Evolutionary conservation across 2,888 invertebrate genomes (phyloP), one percentile per base, ranked within the genome.

Genomic region (Dynastes grantii): DNA sequence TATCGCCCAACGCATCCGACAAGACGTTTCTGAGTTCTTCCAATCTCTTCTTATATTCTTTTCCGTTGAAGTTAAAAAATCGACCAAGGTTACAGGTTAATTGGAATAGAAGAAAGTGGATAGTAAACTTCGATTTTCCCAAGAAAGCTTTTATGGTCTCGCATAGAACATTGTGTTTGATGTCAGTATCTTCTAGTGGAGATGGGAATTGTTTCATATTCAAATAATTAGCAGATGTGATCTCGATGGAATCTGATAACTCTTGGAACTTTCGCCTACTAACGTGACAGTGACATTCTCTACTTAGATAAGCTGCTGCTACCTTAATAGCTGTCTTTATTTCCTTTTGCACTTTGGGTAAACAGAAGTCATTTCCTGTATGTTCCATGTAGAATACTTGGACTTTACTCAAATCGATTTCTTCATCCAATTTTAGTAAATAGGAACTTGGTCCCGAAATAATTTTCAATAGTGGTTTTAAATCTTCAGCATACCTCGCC

Each of bases 401-500:
- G 49, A 97, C 87, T 81, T 94, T 92, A 61, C 91, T 90, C 58
- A 94, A 80, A 76, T 91, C 88, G 2, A 93, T 51, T 37, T 67
- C 13, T 22, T 77, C 76, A 64, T 65, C 53, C 16, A 53, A 49
- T 2, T 49, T 65, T 37, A 76, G 11, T 11, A 11, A 13, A 5
- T 32, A 29, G 6, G 5, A 27, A 11, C 55, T 68, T 0, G 91
- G 90, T 84, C 93, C 92, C 40, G 90, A 90, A 85, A 96, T 90
- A 32, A 93, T 92, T 86, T 93, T 94, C 51, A 97, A 89, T 80
- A 97, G 89, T 0, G 96, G 90, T 0, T 93, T 90, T 79, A 98
- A 88, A 88, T 98, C 98, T 82, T 92, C 92, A 6, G 96, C 95
- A 86, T 96, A 97, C 79, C 97, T 92, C 55, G 94, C 92, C 91